Conservation (phyloP, 2,113 vertebrate species). For the Piliocolobus tephrosceles region DNA sequence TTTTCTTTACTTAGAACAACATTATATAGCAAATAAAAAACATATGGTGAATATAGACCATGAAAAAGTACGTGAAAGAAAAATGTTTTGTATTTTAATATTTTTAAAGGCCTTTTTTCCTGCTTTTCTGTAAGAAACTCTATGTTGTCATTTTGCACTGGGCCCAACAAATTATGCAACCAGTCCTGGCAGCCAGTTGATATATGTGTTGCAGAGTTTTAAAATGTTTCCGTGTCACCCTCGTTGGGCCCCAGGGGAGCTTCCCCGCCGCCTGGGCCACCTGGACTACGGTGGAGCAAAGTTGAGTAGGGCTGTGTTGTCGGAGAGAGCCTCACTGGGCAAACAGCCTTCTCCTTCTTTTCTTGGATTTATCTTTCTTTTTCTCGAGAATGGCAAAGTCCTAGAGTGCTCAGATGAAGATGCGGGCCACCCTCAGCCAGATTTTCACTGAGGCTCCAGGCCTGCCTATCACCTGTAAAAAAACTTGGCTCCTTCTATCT, state of each 20-base stretch:
- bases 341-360: background rate
- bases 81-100: background rate
- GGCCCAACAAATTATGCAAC: background rate
- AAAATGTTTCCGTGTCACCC: background rate
- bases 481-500: background rate
- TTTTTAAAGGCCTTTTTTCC: background rate
- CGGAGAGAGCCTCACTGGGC: background rate
- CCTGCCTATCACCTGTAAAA: background rate
- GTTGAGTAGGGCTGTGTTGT: background rate
- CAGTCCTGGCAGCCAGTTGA: background rate
- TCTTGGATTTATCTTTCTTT: background rate
- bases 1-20: background rate
- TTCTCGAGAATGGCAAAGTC: background rate
- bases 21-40: background rate
- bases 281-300: background rate
- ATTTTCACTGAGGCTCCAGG: background rate
- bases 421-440: background rate
- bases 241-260: background rate
- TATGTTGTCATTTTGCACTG: background rate
- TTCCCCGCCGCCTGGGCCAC: background rate
- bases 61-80: background rate
- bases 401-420: background rate
- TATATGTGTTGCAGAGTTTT: background rate
- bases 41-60: background rate
- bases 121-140: background rate